Evolutionary conservation across 2,113 vertebrate species (phyloP), one percentile per base, ranked within the genome.

Genomic region (Antigone vipio): DNA sequence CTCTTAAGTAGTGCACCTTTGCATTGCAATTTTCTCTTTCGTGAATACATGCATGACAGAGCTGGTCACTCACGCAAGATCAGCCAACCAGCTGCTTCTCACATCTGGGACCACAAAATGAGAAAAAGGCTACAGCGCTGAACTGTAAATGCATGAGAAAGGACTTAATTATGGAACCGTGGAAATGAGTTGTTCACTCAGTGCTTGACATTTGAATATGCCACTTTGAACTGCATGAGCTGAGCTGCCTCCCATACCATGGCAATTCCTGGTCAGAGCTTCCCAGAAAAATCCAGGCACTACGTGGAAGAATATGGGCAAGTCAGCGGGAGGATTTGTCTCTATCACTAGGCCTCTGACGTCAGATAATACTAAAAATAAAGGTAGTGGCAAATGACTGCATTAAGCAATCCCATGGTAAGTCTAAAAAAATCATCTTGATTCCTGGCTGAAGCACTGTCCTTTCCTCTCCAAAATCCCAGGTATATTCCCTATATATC

Each of bases 91-190:
- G 59, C 64, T 94, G 83, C 73, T 81, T 68, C 91, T 85, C 73
- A 81, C 64, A 87, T 56, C 91, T 91, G 89, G 93, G 86, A 92
- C 68, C 84, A 75, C 44, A 91, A 81, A 84, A 92, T 29, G 34
- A 73, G 75, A 74, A 83, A 80, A 89, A 74, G 42, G 47, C 67
- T 89, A 42, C 20, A 47, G 21, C 50, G 45, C 27, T 89, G 56
- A 89, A 35, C 45, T 47, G 10, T 13, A 92, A 86, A 59, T 40
- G 64, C 17, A 53, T 8, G 32, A 95, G 72, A 91, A 91, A 91
- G 80, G 47, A 56, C 40, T 72, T 81, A 59, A 77, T 95, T 94
- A 85, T 11, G 40, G 76, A 89, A 89, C 49, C 35, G 40, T 68
- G 79, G 67, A 90, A 90, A 85, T 79, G 58, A 62, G 62, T 76